These are phyloP conservation scores for Morpho deidamia DNA, from an alignment of 2,888 invertebrate species.

Conservation along the genomic window DNA sequence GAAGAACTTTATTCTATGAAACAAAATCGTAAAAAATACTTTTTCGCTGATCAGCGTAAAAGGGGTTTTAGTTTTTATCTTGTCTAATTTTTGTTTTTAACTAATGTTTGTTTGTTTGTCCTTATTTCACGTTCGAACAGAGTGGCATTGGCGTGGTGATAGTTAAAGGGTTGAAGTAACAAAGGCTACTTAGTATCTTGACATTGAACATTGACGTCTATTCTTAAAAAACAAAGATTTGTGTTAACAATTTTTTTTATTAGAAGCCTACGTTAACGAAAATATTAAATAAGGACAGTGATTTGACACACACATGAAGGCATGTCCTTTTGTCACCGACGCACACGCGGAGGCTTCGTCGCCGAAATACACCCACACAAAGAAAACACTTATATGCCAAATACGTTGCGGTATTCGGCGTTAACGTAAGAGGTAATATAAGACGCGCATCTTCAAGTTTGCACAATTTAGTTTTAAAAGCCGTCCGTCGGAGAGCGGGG, in stretches of 20 bases:
- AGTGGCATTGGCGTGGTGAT: no score
- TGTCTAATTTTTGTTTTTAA: no score
- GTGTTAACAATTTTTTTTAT: neutral
- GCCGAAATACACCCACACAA: conserved; percentile 62
- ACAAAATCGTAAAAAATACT: no score
- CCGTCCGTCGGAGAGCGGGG: conserved; percentile 65
- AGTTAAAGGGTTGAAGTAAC: no score
- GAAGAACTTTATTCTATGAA: no score
- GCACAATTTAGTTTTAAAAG: conserved; percentile 75
- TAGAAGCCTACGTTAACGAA: neutral
- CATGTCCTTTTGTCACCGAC: conserved; percentile 39
- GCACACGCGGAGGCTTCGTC: conserved; percentile 41
- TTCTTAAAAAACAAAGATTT: no score
- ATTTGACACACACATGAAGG: conserved; percentile 15
- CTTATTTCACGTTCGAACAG: no score
- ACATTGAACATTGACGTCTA: no score
- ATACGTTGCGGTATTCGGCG: conserved; percentile 72
- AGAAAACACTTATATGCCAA: conserved; percentile 58
- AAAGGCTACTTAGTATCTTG: no score
- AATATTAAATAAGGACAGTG: conserved; percentile 32
- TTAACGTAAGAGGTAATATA: conserved; percentile 76
- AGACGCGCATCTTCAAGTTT: conserved; percentile 76
- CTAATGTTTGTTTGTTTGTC: no score
- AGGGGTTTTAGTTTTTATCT: no score
- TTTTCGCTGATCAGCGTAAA: no score